phyloP scores from a whole-genome alignment of 1,140 invertebrate species.

The Magallana gigas region DNA sequence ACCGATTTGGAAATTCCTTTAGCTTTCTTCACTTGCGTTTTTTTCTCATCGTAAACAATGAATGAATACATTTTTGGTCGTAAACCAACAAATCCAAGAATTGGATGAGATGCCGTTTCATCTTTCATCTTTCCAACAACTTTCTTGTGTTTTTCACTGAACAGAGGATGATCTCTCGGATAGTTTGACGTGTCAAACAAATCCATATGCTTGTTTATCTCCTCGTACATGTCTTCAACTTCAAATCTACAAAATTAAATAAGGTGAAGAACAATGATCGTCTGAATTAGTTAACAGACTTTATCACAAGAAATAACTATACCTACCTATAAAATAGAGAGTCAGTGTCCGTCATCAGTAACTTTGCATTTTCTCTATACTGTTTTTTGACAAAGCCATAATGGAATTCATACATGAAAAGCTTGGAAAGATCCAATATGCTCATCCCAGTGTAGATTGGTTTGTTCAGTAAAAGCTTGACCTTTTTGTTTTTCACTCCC shows the following conservation, averaged over 20 bases:
- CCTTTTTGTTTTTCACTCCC: constrained; percentile 61
- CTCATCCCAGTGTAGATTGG: constrained; percentile 60
- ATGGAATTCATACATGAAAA: too few species aligned
- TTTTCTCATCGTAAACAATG: neutral
- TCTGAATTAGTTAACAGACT: neutral
- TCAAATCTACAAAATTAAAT: neutral
- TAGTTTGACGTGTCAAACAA: constrained; percentile 64
- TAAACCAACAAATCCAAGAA: constrained; percentile 40
- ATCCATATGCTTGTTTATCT: constrained; percentile 68
- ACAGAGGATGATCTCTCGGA: constrained; percentile 61
- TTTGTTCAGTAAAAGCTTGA: constrained; percentile 58
- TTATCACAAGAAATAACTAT: constrained; percentile 46
- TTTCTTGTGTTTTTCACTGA: constrained; percentile 78
- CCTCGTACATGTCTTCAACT: neutral
- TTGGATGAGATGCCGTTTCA: constrained; percentile 72
- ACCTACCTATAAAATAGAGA: constrained; percentile 74
- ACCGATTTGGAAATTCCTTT: too few species aligned
- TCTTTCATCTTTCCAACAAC: constrained; percentile 81
- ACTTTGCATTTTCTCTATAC: constrained; percentile 68
- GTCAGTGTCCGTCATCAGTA: constrained; percentile 79
- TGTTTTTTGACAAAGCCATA: constrained; percentile 20
- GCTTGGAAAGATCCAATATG: too few species aligned
- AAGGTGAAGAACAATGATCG: neutral
- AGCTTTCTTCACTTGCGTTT: neutral
- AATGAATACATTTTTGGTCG: constrained; percentile 50